Evolutionary conservation across 2,888 invertebrate genomes (phyloP), one percentile per base, ranked within the genome.

Genomic region (Prenolepis imparis): DNA sequence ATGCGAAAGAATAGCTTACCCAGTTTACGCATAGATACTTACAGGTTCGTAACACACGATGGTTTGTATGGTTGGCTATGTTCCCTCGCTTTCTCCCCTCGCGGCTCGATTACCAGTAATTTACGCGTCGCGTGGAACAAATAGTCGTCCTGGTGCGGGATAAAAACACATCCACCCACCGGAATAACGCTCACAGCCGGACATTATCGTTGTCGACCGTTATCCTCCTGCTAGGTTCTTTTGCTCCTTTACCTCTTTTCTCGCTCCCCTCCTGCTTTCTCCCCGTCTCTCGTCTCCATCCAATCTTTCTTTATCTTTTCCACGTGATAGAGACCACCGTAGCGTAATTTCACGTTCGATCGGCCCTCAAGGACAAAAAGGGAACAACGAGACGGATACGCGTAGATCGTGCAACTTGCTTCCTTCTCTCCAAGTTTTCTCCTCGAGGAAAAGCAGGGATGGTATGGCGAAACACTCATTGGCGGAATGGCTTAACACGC

Each of bases 101-200:
- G 41, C 63, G 66, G 68, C 72, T 74, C 89, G 87, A 91, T 91
- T 83, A 89, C 72, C 89, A 83, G 90, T 90, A 91, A 91, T 91
- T 91, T 91, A 90, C 92, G 90, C 91, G 84, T 90, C 89, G 90
- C 90, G 89, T 90, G 89, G 89, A 91, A 88, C 86, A 89, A 91
- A 91, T 90, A 91, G 88, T 89, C 87, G 78, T 59, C 75, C 85
- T 82, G 75, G 82, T 73, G 81, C 84, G 70, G 86, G 84, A 91
- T 86, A 87, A 84, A 87, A 89, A 90, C 87, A 84, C 89, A 88
- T 87, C 82, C 88, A 80, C 72, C 80, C 83, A 83, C 59, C 72
- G 52, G 70, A 83, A 77, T 89, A 90, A 89, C 90, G 90, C 87
- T 89, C 89, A 87, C 77, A 85, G 84, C 84, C 82, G 83, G 73